These are phyloP conservation scores for Halcyon malimbica DNA, from an alignment of 2,113 vertebrate species.

Conservation along the genomic window DNA sequence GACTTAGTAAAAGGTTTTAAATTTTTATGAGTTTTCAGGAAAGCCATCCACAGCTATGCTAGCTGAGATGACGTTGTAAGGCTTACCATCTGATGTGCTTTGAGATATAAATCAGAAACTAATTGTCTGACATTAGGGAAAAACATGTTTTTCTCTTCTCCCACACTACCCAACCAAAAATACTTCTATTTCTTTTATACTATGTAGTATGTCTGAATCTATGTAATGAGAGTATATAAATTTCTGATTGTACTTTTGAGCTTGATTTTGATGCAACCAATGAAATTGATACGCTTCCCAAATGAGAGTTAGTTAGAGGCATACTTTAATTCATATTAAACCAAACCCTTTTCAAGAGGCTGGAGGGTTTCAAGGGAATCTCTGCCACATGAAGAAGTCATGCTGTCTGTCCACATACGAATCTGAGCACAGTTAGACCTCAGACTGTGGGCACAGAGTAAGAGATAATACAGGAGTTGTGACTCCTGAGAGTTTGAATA, in stretches of 20 bases:
- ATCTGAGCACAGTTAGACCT: neutral
- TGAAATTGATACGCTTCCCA: neutral
- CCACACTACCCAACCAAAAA: neutral
- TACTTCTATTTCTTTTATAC: neutral
- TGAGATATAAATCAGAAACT: slow-evolving; percentile 49
- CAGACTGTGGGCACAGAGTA: neutral
- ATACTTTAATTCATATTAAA: neutral
- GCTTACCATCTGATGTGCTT: slow-evolving; percentile 19
- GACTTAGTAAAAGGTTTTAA: slow-evolving; percentile 19
- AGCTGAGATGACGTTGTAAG: slow-evolving; percentile 7
- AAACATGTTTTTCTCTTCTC: neutral
- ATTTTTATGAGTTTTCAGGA: slow-evolving; percentile 26
- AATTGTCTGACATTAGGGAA: slow-evolving; percentile 24
- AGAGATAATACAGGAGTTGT: neutral
- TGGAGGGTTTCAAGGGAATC: neutral
- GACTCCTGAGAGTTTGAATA: neutral
- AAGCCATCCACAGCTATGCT: neutral
- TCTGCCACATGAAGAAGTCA: neutral
- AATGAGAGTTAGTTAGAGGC: neutral
- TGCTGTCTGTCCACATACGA: neutral
- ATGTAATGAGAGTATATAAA: neutral
- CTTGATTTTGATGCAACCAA: neutral
- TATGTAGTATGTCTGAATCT: neutral
- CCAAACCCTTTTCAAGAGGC: neutral
- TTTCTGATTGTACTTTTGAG: neutral